These are phyloP conservation scores for Tetranychus cinnabarinus DNA, from an alignment of 1,140 invertebrate genomes.

Conservation along the genomic window DNA sequence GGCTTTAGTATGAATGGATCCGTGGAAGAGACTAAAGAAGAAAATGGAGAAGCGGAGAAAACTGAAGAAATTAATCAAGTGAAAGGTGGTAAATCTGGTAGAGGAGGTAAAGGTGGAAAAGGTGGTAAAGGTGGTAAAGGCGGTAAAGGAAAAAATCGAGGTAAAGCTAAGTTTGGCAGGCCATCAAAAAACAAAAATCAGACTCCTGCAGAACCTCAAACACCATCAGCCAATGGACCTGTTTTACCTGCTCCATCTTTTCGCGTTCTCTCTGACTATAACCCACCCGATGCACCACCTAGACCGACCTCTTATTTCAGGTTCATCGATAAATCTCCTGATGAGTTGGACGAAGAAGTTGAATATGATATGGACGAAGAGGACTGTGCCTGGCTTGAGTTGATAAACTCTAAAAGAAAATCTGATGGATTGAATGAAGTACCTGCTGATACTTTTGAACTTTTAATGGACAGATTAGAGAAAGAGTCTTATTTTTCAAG, in stretches of 20 bases:
- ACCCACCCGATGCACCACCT: constrained; percentile 49
- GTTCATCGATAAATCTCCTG: constrained; percentile 79
- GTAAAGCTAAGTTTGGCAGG: background rate
- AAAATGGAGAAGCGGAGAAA: background rate
- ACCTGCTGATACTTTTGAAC: constrained; percentile 64
- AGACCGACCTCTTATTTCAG: constrained; percentile 49
- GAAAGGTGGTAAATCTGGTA: background rate
- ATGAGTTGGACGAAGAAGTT: constrained; percentile 76
- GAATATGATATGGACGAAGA: constrained; percentile 97
- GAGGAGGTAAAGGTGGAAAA: background rate
- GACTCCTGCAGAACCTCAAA: background rate
- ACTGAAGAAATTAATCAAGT: background rate
- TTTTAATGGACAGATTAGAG: constrained; percentile 85
- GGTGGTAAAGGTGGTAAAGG: background rate
- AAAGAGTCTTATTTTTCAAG: constrained; percentile 90
- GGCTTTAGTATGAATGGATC: background rate
- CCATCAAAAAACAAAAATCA: background rate
- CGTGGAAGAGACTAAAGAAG: background rate
- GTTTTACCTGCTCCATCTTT: constrained; percentile 54
- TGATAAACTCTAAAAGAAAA: constrained; percentile 56
- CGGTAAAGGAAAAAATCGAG: constrained; percentile 3
- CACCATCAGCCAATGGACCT: background rate
- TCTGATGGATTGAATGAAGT: constrained; percentile 39
- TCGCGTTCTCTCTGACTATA: constrained; percentile 47
- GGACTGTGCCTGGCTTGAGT: constrained; percentile 68